These are phyloP conservation scores for Nothocercus julius DNA, from an alignment of 2,113 vertebrate species.

Conservation along the genomic window DNA sequence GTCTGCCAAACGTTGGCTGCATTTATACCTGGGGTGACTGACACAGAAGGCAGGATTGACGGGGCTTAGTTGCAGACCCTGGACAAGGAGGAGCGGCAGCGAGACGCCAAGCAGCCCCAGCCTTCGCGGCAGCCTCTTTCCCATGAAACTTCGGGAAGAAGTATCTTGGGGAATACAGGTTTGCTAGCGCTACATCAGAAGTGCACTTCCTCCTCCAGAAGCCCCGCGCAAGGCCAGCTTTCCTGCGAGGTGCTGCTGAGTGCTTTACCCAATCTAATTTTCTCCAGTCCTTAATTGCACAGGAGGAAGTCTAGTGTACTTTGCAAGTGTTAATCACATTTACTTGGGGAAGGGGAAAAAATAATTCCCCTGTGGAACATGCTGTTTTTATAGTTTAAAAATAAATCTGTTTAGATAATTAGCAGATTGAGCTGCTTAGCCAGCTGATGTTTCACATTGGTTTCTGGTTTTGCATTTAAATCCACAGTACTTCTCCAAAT, in stretches of 20 bases:
- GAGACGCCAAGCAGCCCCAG: not conserved
- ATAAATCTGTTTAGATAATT: constrained; percentile 23
- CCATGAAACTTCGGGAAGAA: not conserved
- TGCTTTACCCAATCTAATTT: not conserved
- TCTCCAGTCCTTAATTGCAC: constrained; percentile 16
- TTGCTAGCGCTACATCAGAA: not conserved
- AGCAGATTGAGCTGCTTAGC: not conserved
- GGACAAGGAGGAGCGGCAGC: not conserved
- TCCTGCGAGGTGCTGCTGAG: not conserved
- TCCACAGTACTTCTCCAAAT: rapidly evolving
- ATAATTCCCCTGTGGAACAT: not conserved
- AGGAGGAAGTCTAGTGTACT: not conserved
- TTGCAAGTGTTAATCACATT: constrained; percentile 14
- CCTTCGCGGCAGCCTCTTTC: rapidly evolving
- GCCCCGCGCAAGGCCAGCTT: not conserved
- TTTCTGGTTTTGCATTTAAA: not conserved
- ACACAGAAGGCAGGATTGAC: not conserved
- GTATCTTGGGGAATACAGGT: rapidly evolving
- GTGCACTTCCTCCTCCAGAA: not conserved
- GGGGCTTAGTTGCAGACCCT: not conserved
- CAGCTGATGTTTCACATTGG: constrained; percentile 23
- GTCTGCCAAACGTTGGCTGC: not conserved
- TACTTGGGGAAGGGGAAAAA: not conserved
- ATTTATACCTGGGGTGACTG: not conserved
- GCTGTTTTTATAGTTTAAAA: not conserved